These are phyloP conservation scores for Zosterops hypoxanthus DNA, from an alignment of 2,113 vertebrate species.

Conservation along the genomic window DNA sequence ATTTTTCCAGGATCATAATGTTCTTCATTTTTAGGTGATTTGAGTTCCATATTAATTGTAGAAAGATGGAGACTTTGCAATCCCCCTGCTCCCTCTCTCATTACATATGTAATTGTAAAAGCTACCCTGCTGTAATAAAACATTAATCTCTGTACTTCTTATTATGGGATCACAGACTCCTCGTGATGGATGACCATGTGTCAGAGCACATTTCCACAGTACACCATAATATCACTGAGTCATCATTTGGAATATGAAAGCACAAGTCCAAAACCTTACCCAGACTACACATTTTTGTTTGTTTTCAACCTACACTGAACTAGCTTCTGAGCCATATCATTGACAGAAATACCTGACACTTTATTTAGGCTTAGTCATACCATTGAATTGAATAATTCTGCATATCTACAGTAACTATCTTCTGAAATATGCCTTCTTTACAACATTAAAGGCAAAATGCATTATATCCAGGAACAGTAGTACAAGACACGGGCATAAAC, in stretches of 20 bases:
- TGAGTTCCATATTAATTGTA: conserved; percentile 21
- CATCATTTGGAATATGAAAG: not conserved
- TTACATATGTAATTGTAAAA: conserved; percentile 42
- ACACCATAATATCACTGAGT: not conserved
- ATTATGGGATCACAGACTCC: not conserved
- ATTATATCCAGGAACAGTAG: not conserved
- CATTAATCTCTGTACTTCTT: conserved; percentile 30
- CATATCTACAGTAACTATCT: not conserved
- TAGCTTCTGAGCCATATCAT: not conserved
- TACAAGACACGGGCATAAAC: not conserved
- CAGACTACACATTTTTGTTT: not conserved
- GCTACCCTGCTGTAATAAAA: conserved; percentile 44
- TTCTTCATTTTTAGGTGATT: conserved; percentile 40
- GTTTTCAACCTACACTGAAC: not conserved
- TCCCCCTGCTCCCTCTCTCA: not conserved
- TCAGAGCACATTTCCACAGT: not conserved
- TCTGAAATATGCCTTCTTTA: not conserved
- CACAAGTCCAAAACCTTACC: not conserved
- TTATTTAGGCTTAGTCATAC: not conserved
- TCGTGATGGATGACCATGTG: not conserved
- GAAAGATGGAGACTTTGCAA: conserved; percentile 8
- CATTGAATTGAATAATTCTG: not conserved
- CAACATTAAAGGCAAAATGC: not conserved
- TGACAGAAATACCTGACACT: not conserved
- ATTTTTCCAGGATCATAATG: conserved; percentile 38